Conservation (phyloP, 2,797 vertebrate species). For the Oophaga sylvatica region DNA sequence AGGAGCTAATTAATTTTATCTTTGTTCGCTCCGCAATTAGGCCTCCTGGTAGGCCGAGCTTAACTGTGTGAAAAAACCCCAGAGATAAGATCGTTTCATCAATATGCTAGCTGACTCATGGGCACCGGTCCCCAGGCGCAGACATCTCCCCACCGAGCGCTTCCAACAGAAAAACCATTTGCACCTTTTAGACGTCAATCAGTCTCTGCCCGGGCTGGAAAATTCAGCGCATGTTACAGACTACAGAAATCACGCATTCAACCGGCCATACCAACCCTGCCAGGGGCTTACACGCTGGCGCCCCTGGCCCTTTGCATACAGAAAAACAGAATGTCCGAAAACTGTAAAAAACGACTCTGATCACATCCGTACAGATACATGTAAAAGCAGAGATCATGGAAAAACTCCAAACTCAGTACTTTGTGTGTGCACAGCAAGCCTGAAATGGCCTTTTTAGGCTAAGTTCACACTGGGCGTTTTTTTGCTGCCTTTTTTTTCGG, state of each 20-base stretch:
- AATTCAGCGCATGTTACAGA: conserved; percentile 38
- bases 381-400: not conserved
- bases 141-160: conserved; percentile 52
- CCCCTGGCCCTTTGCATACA: conserved; percentile 14
- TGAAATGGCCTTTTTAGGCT: not conserved
- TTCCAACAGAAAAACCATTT: conserved; percentile 55
- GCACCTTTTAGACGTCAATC: conserved; percentile 57
- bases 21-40: not conserved
- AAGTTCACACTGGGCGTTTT: no score
- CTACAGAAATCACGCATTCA: conserved; percentile 34
- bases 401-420: not conserved
- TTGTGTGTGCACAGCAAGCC: not conserved
- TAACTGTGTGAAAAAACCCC: conserved; percentile 32
- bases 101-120: conserved; percentile 55
- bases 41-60: conserved; percentile 31
- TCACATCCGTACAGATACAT: not conserved
- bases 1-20: conserved; percentile 46
- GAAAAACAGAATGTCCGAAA: not conserved
- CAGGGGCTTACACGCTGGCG: not conserved
- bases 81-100: conserved; percentile 51
- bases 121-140: conserved; percentile 50
- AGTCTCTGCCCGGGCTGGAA: conserved; percentile 42
- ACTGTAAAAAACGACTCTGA: not conserved
- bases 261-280: conserved; percentile 14
- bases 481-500: no score